Evolutionary conservation across 1,140 invertebrate species (phyloP), one percentile per base, ranked within the genome.

Genomic region (Tetragnatha versicolor): DNA sequence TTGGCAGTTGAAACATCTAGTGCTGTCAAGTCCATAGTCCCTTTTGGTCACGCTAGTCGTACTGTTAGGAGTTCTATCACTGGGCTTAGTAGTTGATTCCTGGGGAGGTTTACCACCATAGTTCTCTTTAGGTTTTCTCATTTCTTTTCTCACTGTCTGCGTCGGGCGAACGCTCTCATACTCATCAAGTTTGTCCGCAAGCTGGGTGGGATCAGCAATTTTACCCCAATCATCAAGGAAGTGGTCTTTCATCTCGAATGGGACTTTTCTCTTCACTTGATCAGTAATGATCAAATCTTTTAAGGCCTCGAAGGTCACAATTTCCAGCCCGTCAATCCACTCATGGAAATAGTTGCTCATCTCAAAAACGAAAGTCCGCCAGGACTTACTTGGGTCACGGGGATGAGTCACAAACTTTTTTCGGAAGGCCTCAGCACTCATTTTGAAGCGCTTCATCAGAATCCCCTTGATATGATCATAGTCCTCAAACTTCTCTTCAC

Each of bases 201-300:
- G 7, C 10, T 61, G 3, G 17, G 29, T 4, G 7, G 31, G 12
- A 14, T 3, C n/a, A 14, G 5, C 22, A 7, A 61, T 14, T 1
- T 35, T 33, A n/a, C 25, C 20, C 31, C 31, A 37, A n/a, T 61
- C 17, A n/a, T 61, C 17, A 14, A 61, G 22, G 22, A 31, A 35
- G 22, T 37, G 14, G 5, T 61, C 58, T 12, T 37, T 33, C 17
- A 37, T 5, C 20, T 61, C 58, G 20, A 0, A 7, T 9, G 37
- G 37, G 14, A 42, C 37, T 22, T 29, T 42, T 25, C 17, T 65
- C 12, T 65, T 45, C 1, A 65, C 4, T 65, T 65, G 39, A 45
- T 68, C 17, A 2, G 65, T 68, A 4, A 68, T 47, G 12, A 68
- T 68, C 9, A 68, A 33, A 20, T 49, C 45, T 33, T 33, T 68